Evolutionary conservation across 2,113 vertebrate genomes (phyloP).

Genomic region (Dipodomys spectabilis): DNA sequence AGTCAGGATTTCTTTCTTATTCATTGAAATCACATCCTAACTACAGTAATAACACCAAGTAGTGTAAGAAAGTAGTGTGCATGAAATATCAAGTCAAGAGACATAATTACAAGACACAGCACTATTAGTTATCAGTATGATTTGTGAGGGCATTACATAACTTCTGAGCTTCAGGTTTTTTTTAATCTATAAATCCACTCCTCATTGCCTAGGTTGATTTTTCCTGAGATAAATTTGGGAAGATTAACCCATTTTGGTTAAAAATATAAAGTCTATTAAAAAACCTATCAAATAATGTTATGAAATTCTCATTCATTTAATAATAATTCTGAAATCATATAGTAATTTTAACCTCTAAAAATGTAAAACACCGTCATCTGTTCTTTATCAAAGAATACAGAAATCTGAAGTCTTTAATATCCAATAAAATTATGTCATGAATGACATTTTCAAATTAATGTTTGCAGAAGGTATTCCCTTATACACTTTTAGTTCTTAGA

Average conservation of each 20-base stretch:
- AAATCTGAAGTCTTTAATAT: conserved; percentile 58
- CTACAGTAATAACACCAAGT: neutral
- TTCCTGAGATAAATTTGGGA: neutral
- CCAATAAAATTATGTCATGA: conserved; percentile 62
- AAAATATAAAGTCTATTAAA: neutral
- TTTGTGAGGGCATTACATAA: neutral
- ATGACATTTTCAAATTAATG: conserved; percentile 71
- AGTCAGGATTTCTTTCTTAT: neutral
- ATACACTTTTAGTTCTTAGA: conserved; percentile 66
- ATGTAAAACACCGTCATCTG: conserved; percentile 62
- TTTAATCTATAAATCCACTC: neutral
- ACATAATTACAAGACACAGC: conserved; percentile 52
- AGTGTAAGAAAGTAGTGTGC: neutral
- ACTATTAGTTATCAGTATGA: neutral
- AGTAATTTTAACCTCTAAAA: neutral
- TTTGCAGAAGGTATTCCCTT: conserved; percentile 61
- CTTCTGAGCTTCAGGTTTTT: neutral
- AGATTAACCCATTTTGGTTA: neutral
- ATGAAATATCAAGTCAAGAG: conserved; percentile 35
- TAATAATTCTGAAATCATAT: neutral
- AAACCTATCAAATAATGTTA: neutral
- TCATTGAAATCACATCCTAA: neutral
- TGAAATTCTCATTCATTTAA: neutral
- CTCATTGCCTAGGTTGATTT: neutral
- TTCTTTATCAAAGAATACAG: conserved; percentile 69